These are phyloP conservation scores for Odontesthes bonariensis DNA, from an alignment of 2,113 vertebrate genomes.

Conservation along the genomic window DNA sequence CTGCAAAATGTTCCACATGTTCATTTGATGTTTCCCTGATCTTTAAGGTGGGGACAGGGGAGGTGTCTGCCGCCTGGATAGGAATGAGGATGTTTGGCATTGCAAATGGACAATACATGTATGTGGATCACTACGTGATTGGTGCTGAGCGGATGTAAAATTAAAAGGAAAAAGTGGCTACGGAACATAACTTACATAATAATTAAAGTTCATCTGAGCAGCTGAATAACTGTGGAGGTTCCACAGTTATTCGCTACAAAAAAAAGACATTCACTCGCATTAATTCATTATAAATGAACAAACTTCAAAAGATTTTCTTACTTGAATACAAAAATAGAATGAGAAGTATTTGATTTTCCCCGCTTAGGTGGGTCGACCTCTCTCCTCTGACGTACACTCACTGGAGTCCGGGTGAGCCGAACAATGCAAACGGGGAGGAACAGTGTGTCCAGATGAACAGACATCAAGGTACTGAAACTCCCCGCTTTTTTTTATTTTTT, in stretches of 20 bases:
- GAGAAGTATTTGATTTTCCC: background rate
- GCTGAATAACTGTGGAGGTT: no score
- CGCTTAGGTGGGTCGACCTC: conserved; percentile 78
- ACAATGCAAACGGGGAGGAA: conserved; percentile 84
- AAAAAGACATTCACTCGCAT: no score
- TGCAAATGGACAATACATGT: conserved; percentile 74
- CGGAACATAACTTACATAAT: no score
- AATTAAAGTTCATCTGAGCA: no score
- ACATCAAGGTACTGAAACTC: conserved; percentile 73
- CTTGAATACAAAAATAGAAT: no score
- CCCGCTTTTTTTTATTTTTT: background rate
- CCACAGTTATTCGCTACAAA: no score
- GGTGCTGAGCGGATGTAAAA: no score
- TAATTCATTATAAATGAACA: background rate
- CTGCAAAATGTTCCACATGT: background rate
- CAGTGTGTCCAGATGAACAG: conserved; percentile 84
- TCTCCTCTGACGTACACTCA: conserved; percentile 79
- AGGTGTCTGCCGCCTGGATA: conserved; percentile 76
- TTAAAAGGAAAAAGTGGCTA: no score
- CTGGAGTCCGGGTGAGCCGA: conserved; percentile 83
- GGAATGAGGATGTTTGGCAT: conserved; percentile 77
- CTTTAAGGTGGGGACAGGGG: conserved; percentile 81
- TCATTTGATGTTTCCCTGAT: background rate
- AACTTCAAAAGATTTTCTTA: no score
- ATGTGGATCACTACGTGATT: conserved; percentile 28